These are phyloP conservation scores for Austrolebias charrua DNA, from an alignment of 2,797 vertebrate species.

Conservation along the genomic window DNA sequence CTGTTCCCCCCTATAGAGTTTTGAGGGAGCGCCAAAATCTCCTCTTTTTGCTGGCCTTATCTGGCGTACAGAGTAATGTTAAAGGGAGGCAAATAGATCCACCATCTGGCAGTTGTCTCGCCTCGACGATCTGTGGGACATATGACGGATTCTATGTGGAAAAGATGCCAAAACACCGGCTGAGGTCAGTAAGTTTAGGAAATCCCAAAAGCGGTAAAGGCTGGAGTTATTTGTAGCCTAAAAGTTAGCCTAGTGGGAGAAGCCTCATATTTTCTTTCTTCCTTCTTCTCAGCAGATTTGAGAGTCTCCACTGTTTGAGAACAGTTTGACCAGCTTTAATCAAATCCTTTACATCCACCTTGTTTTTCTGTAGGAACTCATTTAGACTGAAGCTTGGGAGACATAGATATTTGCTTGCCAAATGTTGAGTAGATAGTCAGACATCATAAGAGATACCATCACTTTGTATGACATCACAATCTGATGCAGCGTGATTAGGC, in stretches of 20 bases:
- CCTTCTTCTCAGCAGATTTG: conserved; percentile 21
- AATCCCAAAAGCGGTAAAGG: conserved; percentile 62
- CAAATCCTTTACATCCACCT: conserved; percentile 39
- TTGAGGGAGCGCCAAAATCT: conserved; percentile 44
- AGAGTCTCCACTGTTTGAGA: conserved; percentile 13
- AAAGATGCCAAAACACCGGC: conserved; percentile 62
- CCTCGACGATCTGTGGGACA: conserved; percentile 65
- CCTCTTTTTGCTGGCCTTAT: conserved; percentile 42
- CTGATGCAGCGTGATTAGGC: conserved; percentile 46
- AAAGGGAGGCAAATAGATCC: conserved; percentile 70
- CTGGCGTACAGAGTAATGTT: conserved; percentile 53
- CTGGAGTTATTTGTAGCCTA: conserved; percentile 41
- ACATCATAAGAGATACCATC: too few relatives aligned
- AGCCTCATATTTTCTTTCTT: conserved; percentile 22
- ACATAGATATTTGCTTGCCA: conserved; percentile 47
- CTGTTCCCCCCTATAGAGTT: conserved; percentile 31
- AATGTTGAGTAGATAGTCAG: conserved; percentile 18
- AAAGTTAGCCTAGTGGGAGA: conserved; percentile 31
- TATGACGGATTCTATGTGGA: conserved; percentile 66
- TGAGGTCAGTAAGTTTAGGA: conserved; percentile 69
- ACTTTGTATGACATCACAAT: conserved; percentile 62
- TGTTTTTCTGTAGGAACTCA: conserved; percentile 61
- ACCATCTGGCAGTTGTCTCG: conserved; percentile 73
- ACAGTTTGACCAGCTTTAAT: conserved; percentile 37
- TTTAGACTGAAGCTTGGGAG: conserved; percentile 66